Percentiles rank a stretch among this genome's conserved stretches.
These are phyloP conservation scores for Rhopalosiphum padi DNA, from an alignment of 1,140 invertebrate genomes.

Conservation along the genomic window DNA sequence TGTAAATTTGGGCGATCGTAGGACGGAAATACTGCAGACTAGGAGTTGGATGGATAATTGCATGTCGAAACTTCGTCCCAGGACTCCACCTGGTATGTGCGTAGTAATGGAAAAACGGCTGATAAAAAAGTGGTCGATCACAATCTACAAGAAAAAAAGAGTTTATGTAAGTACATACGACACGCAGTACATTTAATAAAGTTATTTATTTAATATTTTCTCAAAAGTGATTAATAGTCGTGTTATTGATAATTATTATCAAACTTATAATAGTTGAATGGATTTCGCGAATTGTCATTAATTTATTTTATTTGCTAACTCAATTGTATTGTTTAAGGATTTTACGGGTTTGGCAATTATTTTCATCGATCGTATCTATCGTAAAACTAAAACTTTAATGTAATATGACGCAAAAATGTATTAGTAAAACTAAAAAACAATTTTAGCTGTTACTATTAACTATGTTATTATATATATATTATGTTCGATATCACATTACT, in stretches of 20 bases:
- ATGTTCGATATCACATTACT: too few species aligned
- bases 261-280: not conserved
- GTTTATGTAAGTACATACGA: not conserved
- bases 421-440: not conserved
- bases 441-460: not conserved
- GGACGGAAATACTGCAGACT: accelerated
- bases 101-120: not conserved
- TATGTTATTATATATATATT: too few species aligned
- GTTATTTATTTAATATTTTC: not conserved
- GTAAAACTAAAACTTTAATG: too few species aligned
- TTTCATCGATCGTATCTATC: not conserved
- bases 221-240: not conserved
- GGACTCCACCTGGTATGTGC: not conserved
- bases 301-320: not conserved
- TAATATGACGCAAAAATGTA: not conserved
- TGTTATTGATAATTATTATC: not conserved
- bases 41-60: not conserved
- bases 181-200: not conserved
- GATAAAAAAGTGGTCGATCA: not conserved
- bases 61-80: not conserved
- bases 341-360: not conserved
- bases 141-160: not conserved
- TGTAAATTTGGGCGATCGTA: not conserved
- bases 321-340: not conserved
- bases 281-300: not conserved